Evolutionary conservation across 2,113 vertebrate species (phyloP), one percentile per base, ranked within the genome.

Genomic region (Phycodurus eques): DNA sequence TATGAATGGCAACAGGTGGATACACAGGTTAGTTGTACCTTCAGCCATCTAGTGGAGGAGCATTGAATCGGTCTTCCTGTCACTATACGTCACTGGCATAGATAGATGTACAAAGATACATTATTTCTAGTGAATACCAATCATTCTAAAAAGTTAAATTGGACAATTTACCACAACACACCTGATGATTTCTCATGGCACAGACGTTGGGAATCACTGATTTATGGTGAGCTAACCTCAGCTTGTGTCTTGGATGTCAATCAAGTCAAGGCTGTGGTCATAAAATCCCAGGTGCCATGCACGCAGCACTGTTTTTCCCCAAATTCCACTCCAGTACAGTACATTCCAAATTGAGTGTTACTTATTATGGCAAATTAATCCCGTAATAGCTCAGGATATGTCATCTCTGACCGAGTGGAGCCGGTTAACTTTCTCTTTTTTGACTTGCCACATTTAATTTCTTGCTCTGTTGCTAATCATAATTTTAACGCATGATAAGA

Each of bases 391-490:
- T n/a, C 64, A 31, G 43, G 43, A 66, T 67, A 27, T 46, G 63
- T 19, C n/a, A n/a, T 72, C 44, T 73, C 19, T n/a, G 20, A n/a
- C 44, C 68, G 73, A 67, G 67, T 72, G 22, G 33, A 73, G 12
- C 70, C 67, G 61, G 66, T 73, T 76, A 35, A 61, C 59, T 35
- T 61, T 61, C 63, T 76, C 76, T 44, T 62, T 56, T 79, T 74
- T 67, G 72, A 69, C 63, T 78, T 60, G 33, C 39, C 72, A 72
- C 56, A 35, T 70, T 68, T 67, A 74, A 66, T 71, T 59, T 46
- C 53, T 27, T 51, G 80, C 73, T 70, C 76, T 85, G 74, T 78
- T 73, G 71, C 82, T 86, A 83, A 86, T 87, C 60, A 85, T 70
- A 75, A 70, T 81, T 80, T 83, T 74, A 82, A 77, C 22, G 39